Evolutionary conservation across 1,140 invertebrate genomes (phyloP).

Genomic region (Aleiodes sp.): DNA sequence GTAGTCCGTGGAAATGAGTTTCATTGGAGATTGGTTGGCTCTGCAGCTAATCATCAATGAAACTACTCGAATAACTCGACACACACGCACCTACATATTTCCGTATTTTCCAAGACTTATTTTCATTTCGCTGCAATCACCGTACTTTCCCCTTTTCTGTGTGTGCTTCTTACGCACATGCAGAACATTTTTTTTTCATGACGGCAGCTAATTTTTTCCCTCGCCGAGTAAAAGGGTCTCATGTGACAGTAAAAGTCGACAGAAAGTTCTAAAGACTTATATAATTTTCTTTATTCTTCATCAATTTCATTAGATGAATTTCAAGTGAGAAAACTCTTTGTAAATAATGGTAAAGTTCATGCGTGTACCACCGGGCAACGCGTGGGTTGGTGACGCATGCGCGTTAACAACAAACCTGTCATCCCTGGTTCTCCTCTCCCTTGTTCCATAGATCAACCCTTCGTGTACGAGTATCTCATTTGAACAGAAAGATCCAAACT

Average conservation of each 20-base stretch:
- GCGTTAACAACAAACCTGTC: constrained; percentile 42
- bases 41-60: not conserved
- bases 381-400: constrained; percentile 50
- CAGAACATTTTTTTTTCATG: no score
- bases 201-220: no score
- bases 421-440: constrained; percentile 46
- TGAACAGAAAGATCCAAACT: no score
- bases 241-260: no score
- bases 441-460: constrained; percentile 56
- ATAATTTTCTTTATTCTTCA: no score
- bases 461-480: constrained; percentile 39
- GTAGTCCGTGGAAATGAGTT: no score
- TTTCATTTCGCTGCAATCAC: not conserved
- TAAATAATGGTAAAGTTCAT: no score
- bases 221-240: no score
- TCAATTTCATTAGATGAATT: no score
- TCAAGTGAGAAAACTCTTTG: not conserved
- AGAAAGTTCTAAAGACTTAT: no score
- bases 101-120: not conserved
- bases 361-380: constrained; percentile 33
- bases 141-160: not conserved
- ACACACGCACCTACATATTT: not conserved
- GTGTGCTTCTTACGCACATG: not conserved
- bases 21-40: no score
- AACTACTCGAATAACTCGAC: not conserved